Base-by-base conservation (phyloP, 2,888 invertebrate genomes). In the Tetragonula carbonaria region DNA sequence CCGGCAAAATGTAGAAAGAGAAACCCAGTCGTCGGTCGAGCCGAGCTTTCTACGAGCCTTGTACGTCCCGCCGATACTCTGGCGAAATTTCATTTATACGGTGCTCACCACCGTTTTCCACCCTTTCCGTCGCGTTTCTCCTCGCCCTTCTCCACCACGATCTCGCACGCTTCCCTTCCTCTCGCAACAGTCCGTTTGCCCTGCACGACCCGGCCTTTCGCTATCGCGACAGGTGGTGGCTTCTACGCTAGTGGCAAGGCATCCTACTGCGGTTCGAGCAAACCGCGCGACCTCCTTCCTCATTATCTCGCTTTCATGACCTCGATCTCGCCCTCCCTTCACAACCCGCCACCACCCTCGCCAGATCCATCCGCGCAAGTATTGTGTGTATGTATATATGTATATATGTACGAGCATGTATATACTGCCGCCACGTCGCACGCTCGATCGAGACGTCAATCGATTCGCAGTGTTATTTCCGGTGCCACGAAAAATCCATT, bases 1-100 rank as follows among this genome's bases (percentile, higher is more conserved):
- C 70, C 55, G 14, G 57, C 8, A 33, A 71, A 59, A 71, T 23
- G 72, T 72, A 4, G 45, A 28, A 28, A 72, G 78, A 53, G 78
- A 23, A 62, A 55, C 33, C 63, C 45, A 38, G 78, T 78, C 59
- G 59, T 74, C 63, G 13, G 33, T n/a, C 21, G 2, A 23, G 33
- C 28, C 16, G 3, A 23, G 78, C 83, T 77, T 72, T 74, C 65
- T 16, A 45, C 45, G 33, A 33, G 2, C 16, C 72, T 51, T 18
- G 51, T 68, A 33, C 57, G 68, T 55, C 18, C 38, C 45, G 33
- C 50, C 67, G 53, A 79, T 73, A 73, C 81, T 28, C 50, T n/a
- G 81, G 16, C 38, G 74, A 82, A 81, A 82, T 82, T 80, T 82
- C 82, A 82, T 82, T 82, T 81, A 16, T 51, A 70, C 28, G 51